A percentile compares a stretch with the other conserved stretches of the same genome.
phyloP scores from a whole-genome alignment of 2,113 vertebrate genomes.

The Corvus moneduloides region DNA sequence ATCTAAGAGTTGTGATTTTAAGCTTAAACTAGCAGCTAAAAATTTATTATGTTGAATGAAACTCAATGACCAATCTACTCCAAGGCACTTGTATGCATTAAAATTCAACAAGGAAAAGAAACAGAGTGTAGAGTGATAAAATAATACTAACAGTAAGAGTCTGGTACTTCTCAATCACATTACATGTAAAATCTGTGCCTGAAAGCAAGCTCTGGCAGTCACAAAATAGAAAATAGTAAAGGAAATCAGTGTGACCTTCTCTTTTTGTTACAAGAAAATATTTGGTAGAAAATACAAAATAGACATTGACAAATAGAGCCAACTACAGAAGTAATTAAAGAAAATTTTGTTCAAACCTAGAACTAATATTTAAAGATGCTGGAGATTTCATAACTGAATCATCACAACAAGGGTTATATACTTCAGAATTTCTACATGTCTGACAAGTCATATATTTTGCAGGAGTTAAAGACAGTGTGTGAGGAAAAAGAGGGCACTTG shows the following conservation, averaged over 20 bases:
- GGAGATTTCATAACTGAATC: not conserved
- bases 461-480: not conserved
- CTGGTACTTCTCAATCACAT: not conserved
- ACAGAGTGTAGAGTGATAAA: not conserved
- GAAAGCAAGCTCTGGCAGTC: not conserved
- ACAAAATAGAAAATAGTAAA: not conserved
- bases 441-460: not conserved
- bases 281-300: not conserved
- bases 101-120: conserved; percentile 10
- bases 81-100: not conserved
- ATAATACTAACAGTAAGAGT: not conserved
- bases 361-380: not conserved
- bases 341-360: not conserved
- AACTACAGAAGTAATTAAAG: not conserved
- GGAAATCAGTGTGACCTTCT: not conserved
- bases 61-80: not conserved
- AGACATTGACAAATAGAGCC: not conserved
- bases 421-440: not conserved
- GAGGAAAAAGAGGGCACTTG: not conserved
- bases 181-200: not conserved
- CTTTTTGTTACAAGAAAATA: not conserved
- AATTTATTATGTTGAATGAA: not conserved
- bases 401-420: not conserved
- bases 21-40: not conserved
- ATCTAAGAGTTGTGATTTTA: not conserved